Evolutionary conservation across 1,140 invertebrate genomes (phyloP), one percentile per base, ranked within the genome.

Genomic region (Nautilus pompilius): DNA sequence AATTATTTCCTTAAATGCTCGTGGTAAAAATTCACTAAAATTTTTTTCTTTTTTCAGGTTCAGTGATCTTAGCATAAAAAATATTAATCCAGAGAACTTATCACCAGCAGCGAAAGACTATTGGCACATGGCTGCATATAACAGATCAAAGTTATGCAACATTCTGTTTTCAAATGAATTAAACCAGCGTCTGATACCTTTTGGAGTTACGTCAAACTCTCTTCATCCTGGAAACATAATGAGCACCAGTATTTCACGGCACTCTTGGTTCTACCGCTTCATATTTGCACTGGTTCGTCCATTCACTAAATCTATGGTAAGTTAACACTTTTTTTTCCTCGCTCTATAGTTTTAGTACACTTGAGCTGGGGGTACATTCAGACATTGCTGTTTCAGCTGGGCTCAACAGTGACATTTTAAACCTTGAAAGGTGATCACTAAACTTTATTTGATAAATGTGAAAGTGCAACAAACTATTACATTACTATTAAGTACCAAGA

Each of bases 161-260:
- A 84, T 96, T 34, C 82, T 96, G 15, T 93, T 93, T 73, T 89
- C 90, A 4, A 85, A 89, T 72, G 90, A 92, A 79, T 77, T 95
- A 15, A 87, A 91, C 62, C 65, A 33, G 46, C 62, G 70, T 8
- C 60, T 75, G 22, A 36, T 49, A 22, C 56, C 80, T 15, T 86
- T 87, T 69, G 88, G 88, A 2, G 87, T 97, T n/a, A 87, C 84
- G 29, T 88, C 90, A 2, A 92, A 93, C 80, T 88, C 90, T 22
- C 79, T 96, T 17, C 95, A 98, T 85, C 95, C 95, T 28, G 95
- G 95, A 22, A 97, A 96, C 79, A 87, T 96, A 87, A 90, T 96
- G 5, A 89, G 85, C 63, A 88, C 90, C 8, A 85, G 87, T 64
- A 24, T 97, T 3, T 81, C 87, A n/a, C 85, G 91, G 32, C 85